A percentile compares a stretch with the other conserved stretches of the same genome.
Evolutionary conservation across 1,140 invertebrate genomes (phyloP).

Genomic region (Cydia pomonella): DNA sequence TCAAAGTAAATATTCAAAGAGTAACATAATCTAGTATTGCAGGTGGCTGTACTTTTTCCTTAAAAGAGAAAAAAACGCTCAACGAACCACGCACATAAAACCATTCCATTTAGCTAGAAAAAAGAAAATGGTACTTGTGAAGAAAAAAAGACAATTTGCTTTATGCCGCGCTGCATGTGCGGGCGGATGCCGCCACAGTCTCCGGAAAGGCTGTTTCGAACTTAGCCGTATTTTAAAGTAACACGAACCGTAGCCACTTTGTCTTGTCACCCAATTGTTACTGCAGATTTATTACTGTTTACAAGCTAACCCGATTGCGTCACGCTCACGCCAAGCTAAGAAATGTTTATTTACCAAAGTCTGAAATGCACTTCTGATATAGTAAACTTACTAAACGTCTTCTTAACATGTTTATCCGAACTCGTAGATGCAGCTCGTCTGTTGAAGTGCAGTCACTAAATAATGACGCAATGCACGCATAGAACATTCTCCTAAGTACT

Average conservation of each 20-base stretch:
- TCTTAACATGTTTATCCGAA: slow-evolving; percentile 3
- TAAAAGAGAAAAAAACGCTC: background rate
- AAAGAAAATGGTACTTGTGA: slow-evolving; percentile 7
- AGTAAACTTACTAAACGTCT: slow-evolving; percentile 23
- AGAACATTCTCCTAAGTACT: slow-evolving; percentile 35
- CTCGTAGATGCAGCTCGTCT: slow-evolving; percentile 9
- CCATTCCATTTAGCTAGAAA: slow-evolving; percentile 1
- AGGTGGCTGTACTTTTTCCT: too few species aligned
- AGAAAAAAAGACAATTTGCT: slow-evolving; percentile 20
- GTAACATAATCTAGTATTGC: too few species aligned
- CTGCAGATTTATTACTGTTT: slow-evolving; percentile 29
- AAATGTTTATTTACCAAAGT: slow-evolving; percentile 25
- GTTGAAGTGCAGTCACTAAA: slow-evolving; percentile 11
- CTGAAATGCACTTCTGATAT: slow-evolving; percentile 26
- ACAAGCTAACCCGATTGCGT: background rate
- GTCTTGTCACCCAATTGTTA: slow-evolving; percentile 27
- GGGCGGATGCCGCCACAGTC: slow-evolving; percentile 12
- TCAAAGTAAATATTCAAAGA: background rate
- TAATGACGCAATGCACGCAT: slow-evolving; percentile 42
- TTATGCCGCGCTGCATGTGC: slow-evolving; percentile 26
- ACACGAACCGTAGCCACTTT: slow-evolving; percentile 16
- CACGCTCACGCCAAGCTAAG: background rate
- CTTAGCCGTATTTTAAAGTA: slow-evolving; percentile 23
- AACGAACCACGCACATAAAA: background rate
- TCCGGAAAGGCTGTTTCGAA: slow-evolving; percentile 10